Conservation (phyloP, 2,888 invertebrate genomes). For the Thyatira batis region DNA sequence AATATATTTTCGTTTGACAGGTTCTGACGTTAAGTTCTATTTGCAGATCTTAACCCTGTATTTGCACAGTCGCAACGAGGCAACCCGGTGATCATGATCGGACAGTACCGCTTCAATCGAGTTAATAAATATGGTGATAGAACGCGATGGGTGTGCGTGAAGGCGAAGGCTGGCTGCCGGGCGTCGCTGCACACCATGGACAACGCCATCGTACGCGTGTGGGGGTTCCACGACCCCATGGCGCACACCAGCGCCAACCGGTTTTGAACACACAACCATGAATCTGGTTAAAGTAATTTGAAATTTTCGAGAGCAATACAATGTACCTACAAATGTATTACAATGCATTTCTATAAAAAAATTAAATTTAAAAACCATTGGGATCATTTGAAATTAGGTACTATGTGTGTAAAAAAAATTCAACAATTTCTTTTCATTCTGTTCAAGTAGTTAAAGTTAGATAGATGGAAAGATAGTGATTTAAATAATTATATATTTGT, state of each 20-base stretch:
- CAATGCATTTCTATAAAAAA: not conserved
- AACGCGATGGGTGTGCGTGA: conserved; percentile 76
- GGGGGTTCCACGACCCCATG: conserved; percentile 73
- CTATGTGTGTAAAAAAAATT: no score
- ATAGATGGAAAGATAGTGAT: no score
- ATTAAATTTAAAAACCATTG: not conserved
- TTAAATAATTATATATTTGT: no score
- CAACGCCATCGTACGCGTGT: conserved; percentile 74
- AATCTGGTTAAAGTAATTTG: conserved; percentile 2
- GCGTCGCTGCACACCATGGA: conserved; percentile 75
- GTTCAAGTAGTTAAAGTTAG: no score
- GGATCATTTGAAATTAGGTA: not conserved
- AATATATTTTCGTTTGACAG: not conserved
- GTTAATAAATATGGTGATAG: conserved; percentile 74
- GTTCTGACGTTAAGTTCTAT: not conserved
- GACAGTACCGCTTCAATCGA: conserved; percentile 74
- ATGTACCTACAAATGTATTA: not conserved
- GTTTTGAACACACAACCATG: conserved; percentile 39
- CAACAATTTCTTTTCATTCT: no score
- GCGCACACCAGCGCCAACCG: conserved; percentile 75
- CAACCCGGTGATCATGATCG: conserved; percentile 77
- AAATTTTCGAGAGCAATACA: not conserved
- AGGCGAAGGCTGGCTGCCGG: conserved; percentile 74
- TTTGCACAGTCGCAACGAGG: conserved; percentile 76
- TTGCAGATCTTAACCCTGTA: conserved; percentile 74